Percentiles rank a stretch among this genome's conserved stretches.
phyloP scores from a whole-genome alignment of 1,140 invertebrate species.

The Bombus fervidus region DNA sequence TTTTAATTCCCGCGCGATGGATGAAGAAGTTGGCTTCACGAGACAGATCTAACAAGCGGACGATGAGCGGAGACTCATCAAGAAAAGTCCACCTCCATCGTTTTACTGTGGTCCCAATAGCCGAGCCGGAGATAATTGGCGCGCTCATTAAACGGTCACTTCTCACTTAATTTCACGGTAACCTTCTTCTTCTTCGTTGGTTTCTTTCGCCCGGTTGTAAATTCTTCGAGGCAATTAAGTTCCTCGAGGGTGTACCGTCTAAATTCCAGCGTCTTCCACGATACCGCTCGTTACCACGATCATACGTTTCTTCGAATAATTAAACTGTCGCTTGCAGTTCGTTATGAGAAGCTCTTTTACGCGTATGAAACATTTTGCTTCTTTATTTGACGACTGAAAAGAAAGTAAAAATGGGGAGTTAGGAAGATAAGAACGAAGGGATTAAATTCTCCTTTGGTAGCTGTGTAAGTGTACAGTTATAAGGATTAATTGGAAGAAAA shows the following conservation, averaged over 20 bases:
- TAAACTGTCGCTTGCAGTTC: neutral
- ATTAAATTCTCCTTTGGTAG: too few relatives aligned
- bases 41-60: neutral
- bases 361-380: too few relatives aligned
- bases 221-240: constrained; percentile 14
- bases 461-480: too few relatives aligned
- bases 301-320: neutral
- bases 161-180: constrained; percentile 35
- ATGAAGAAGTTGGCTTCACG: neutral
- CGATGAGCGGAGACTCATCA: constrained; percentile 1
- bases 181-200: neutral
- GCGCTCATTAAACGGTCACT: constrained; percentile 53
- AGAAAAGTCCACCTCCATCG: constrained; percentile 54
- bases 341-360: too few relatives aligned
- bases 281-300: neutral
- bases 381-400: too few relatives aligned
- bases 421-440: too few relatives aligned
- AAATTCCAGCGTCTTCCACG: neutral
- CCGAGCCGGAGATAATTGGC: constrained; percentile 64
- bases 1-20: too few relatives aligned
- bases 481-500: too few relatives aligned
- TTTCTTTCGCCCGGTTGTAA: neutral
- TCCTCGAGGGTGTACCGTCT: neutral
- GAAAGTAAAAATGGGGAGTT: too few relatives aligned
- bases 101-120: constrained; percentile 57